Evolutionary conservation across 1,140 invertebrate genomes (phyloP).

Genomic region (Lutraria rhynchaena): DNA sequence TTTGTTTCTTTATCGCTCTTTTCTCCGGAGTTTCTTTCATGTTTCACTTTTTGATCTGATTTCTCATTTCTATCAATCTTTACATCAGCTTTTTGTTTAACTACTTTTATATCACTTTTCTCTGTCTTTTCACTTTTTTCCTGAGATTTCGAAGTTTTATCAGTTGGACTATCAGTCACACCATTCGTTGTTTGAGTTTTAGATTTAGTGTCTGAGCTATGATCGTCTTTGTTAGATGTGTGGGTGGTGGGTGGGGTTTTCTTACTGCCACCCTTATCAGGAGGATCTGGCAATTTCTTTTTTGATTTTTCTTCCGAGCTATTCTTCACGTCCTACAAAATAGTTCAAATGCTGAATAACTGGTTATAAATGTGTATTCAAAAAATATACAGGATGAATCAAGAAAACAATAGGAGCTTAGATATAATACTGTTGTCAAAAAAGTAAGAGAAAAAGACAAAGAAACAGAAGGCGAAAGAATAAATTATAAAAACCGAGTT

Average conservation of each 20-base stretch:
- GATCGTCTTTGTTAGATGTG: constrained; percentile 26
- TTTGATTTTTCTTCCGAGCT: constrained; percentile 64
- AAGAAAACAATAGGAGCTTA: too few species aligned
- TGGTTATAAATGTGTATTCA: too few species aligned
- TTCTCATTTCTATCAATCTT: constrained; percentile 44
- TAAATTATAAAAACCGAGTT: too few species aligned
- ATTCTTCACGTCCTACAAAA: constrained; percentile 63
- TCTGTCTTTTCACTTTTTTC: constrained; percentile 20
- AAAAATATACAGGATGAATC: too few species aligned
- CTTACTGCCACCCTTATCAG: constrained; percentile 49
- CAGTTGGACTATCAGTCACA: constrained; percentile 1
- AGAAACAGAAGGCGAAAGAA: too few species aligned
- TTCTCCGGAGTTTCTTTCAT: constrained; percentile 50
- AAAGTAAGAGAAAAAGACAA: too few species aligned
- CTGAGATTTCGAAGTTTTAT: constrained; percentile 21
- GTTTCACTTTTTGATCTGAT: constrained; percentile 26
- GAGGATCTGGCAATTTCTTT: constrained; percentile 64
- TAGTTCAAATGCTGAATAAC: too few species aligned
- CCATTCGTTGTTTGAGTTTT: constrained; percentile 12
- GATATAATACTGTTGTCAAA: too few species aligned
- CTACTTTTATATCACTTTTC: constrained; percentile 30
- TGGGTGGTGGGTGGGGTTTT: constrained; percentile 25
- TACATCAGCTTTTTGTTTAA: constrained; percentile 46
- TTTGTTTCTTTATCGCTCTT: constrained; percentile 46
- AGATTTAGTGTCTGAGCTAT: constrained; percentile 10